Evolutionary conservation across 2,113 vertebrate species (phyloP).

Genomic region (Tauraco erythrolophus): DNA sequence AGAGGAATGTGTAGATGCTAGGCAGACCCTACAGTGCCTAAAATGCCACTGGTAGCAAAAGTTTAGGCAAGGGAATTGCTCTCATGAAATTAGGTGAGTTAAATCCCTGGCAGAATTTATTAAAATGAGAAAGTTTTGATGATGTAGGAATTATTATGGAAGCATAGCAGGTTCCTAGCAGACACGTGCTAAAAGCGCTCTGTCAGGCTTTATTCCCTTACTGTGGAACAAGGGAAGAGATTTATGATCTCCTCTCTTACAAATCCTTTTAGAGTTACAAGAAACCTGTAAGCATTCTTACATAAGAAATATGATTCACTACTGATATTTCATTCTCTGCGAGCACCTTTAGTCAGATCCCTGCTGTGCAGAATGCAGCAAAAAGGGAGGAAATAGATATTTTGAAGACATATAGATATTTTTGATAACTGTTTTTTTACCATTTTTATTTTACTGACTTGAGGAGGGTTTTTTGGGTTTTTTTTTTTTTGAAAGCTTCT

Average conservation of each 20-base stretch:
- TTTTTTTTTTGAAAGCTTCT: neutral
- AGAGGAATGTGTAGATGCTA: neutral
- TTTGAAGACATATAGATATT: neutral
- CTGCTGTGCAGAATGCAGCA: neutral
- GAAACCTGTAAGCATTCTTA: neutral
- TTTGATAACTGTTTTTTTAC: neutral
- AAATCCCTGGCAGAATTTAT: neutral
- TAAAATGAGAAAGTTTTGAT: neutral
- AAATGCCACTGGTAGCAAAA: neutral
- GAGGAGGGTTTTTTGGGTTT: accelerated
- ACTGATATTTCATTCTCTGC: neutral
- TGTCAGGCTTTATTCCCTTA: neutral
- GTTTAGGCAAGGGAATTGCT: neutral
- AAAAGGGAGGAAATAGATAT: neutral
- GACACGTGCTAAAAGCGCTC: neutral
- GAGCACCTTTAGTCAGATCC: neutral
- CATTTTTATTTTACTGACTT: neutral
- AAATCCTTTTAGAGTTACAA: neutral
- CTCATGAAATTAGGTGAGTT: neutral
- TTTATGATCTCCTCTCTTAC: neutral
- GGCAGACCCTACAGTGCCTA: neutral
- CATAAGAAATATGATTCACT: neutral
- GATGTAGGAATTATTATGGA: neutral
- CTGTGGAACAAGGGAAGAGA: neutral
- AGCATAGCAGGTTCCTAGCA: neutral